Evolutionary conservation across 2,113 vertebrate species (phyloP), one percentile per base, ranked within the genome.

Genomic region (Amia ocellicauda): DNA sequence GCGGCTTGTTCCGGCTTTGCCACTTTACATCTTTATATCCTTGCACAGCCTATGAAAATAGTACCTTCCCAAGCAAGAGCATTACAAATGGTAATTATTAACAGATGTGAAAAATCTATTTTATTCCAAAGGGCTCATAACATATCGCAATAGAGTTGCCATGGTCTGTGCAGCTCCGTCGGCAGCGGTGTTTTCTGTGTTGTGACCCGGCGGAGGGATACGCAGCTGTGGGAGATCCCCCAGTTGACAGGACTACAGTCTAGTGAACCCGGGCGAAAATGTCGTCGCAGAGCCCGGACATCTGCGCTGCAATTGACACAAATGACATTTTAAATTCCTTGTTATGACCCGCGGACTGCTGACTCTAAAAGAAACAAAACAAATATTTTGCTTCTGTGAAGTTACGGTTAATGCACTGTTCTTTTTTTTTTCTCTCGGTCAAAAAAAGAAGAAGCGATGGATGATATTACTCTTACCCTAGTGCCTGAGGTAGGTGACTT

Each of bases 1-100:
- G 89, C 89, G 86, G 89, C 86, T 89, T 79, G 86, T 89, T 88
- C 89, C 89, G 89, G 88, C 86, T 88, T 76, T 76, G 83, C 80
- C 86, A 60, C 74, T 75, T 86, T 79, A 85, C 86, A 77, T 78
- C 83, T 76, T 55, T 83, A n/a, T n/a, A 85, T 90, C 85, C 81
- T 78, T 88, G 81, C 86, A 57, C 86, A 66, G 60, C 64, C 66
- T 61, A 70, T 76, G 49, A 80, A 89, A 87, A 69, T 88, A 89
- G 87, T 86, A 66, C 83, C 79, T 49, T n/a, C 7, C 27, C 11
- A 27, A 36, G 36, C 17, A 52, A 17, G 31, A 26, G 3, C 17
- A 40, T 45, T 1, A 16, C 19, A 3, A 13, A 11, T 19, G 23
- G 2, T 27, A 20, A 23, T 50, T 50, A 26, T 24, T 23, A 29